Evolutionary conservation across 92 coral and sea anemone species (phyloP).

Genomic region (Micromussa lordhowensis): DNA sequence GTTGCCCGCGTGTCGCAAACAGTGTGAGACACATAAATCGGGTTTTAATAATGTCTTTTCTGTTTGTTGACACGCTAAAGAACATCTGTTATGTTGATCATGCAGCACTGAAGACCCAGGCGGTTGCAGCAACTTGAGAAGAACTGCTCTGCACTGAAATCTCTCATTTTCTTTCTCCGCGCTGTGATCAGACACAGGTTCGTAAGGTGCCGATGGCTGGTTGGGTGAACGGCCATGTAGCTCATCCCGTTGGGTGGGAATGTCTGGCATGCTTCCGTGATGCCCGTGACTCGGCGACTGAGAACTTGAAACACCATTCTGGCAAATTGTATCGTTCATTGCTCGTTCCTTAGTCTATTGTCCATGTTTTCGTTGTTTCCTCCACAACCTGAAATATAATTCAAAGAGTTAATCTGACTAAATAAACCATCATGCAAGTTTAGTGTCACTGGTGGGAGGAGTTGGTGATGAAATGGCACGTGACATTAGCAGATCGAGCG

Average conservation of each 20-base stretch:
- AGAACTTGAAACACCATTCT: constrained; percentile 19
- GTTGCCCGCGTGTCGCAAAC: neutral
- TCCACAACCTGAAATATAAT: constrained; percentile 7
- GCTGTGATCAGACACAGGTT: neutral
- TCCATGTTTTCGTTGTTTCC: constrained; percentile 4
- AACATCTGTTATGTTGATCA: neutral
- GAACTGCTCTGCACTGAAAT: constrained; percentile 35
- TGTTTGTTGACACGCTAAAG: neutral
- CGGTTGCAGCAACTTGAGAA: constrained; percentile 36
- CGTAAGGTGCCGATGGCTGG: neutral
- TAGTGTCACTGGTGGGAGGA: neutral
- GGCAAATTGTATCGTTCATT: constrained; percentile 34
- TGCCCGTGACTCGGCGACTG: neutral
- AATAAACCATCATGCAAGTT: neutral
- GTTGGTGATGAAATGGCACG: neutral
- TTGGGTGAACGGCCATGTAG: neutral
- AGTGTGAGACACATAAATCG: constrained; percentile 14
- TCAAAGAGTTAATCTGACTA: neutral
- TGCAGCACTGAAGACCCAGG: neutral
- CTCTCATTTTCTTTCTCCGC: neutral
- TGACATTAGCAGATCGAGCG: neutral
- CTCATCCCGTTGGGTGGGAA: neutral
- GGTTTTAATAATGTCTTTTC: neutral
- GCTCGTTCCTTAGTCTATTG: neutral
- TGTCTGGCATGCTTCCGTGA: neutral